Base-by-base conservation (phyloP, 2,113 vertebrate species). In the Psittacus erithacus region DNA sequence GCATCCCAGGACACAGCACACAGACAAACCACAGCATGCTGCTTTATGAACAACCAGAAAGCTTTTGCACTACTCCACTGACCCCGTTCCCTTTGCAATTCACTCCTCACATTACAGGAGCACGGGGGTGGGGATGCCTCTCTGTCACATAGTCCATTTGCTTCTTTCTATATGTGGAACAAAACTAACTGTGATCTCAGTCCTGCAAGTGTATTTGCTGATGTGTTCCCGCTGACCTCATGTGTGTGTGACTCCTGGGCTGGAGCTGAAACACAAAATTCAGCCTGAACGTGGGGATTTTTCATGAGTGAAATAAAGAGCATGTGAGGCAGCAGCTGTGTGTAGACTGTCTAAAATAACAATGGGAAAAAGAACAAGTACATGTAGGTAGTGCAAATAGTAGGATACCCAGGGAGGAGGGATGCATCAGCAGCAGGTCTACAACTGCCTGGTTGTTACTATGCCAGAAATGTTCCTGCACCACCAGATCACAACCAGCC, bases 211-310 rank as follows among this genome's bases (percentile, higher is more conserved):
- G 11, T 12, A 3, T 73, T 77, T 63, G 38, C 38, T 91, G 9
- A 0, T 3, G 20, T 14, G 25, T 6, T 53, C 38, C 35, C 0
- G 0, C 38, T 10, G 31, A 4, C 33, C n/a, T 22, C 0, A 44
- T 5, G 0, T 5, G 3, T 9, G 68, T 25, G 50, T 28, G 55
- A 25, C 22, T 49, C 31, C 71, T 4, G 52, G n/a, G 43, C 65
- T 41, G 62, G n/a, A 39, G 50, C 47, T 12, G 38, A 19, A 13
- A 44, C 28, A 9, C 29, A 35, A 74, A 59, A 50, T 9, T 17
- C 79, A 82, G 6, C 38, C 49, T 50, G 13, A n/a, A 19, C 17
- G 2, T 7, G 33, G 22, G 33, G n/a, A 35, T 10, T 35, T 35
- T 59, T 35, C 20, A 35, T n/a, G 29, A 63, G 38, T 3, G 27